Evolutionary conservation across 2,888 invertebrate species (phyloP).

Genomic region (Subacronicta megacephala): DNA sequence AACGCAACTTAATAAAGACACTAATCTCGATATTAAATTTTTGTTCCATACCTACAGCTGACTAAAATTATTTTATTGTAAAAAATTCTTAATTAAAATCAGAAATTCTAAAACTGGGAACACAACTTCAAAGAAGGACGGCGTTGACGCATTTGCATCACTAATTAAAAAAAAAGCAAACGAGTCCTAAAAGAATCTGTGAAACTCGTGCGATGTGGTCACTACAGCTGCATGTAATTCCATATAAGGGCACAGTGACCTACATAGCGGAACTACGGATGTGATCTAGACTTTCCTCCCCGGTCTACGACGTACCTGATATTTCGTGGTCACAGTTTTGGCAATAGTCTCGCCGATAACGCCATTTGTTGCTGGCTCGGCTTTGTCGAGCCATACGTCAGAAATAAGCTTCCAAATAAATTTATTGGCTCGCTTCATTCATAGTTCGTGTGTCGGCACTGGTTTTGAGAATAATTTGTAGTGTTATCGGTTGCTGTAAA

Average conservation of each 20-base stretch:
- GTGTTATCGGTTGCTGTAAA: neutral
- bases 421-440: slow-evolving; percentile 45
- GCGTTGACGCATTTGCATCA: neutral
- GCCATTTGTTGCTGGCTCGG: slow-evolving; percentile 47
- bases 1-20: too few relatives aligned
- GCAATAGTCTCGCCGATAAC: slow-evolving; percentile 30
- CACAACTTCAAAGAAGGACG: neutral
- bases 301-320: slow-evolving; percentile 44
- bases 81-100: neutral
- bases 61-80: too few relatives aligned
- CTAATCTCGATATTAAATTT: too few relatives aligned
- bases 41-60: too few relatives aligned
- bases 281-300: slow-evolving; percentile 26
- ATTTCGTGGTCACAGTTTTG: slow-evolving; percentile 49
- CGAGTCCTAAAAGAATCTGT: slow-evolving; percentile 1
- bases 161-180: slow-evolving; percentile 20
- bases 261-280: slow-evolving; percentile 43
- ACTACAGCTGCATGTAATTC: slow-evolving; percentile 41
- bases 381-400: slow-evolving; percentile 35
- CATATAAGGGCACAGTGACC: slow-evolving; percentile 48
- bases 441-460: slow-evolving; percentile 30
- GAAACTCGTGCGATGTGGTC: slow-evolving; percentile 16
- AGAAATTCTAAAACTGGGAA: neutral
- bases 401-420: slow-evolving; percentile 45
- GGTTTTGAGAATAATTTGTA: slow-evolving; percentile 20